A percentile compares a stretch with the other conserved stretches of the same genome.
These are phyloP conservation scores for Globicephala melas DNA, from an alignment of 2,113 vertebrate species.

Conservation along the genomic window DNA sequence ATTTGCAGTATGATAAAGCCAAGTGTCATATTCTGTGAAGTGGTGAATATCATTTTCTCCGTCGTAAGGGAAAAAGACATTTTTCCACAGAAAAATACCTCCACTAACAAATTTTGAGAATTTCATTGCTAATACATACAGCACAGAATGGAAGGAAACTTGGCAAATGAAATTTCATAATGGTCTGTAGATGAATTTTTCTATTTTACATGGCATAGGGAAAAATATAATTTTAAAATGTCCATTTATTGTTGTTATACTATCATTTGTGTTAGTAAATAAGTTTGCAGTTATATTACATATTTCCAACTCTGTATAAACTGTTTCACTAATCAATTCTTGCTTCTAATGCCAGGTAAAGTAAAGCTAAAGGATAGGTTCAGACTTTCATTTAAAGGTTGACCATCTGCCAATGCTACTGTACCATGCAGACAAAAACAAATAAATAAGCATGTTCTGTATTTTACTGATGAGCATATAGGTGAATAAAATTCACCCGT, in stretches of 20 bases:
- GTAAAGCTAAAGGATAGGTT: not conserved
- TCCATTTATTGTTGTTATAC: not conserved
- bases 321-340: not conserved
- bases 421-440: not conserved
- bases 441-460: not conserved
- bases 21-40: not conserved
- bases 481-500: not conserved
- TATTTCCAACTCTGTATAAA: not conserved
- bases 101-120: not conserved
- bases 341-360: not conserved
- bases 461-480: not conserved
- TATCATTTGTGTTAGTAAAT: not conserved
- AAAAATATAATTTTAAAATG: slow-evolving; percentile 4
- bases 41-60: slow-evolving; percentile 24
- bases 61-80: not conserved
- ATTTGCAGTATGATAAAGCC: not conserved
- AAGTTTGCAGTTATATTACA: not conserved
- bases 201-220: not conserved
- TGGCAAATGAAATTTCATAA: not conserved
- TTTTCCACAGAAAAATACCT: not conserved
- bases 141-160: not conserved
- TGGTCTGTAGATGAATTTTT: not conserved
- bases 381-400: not conserved
- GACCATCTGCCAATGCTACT: not conserved
- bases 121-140: not conserved